Evolutionary conservation across 1,140 invertebrate genomes (phyloP), one percentile per base, ranked within the genome.

Genomic region (Dinothrombium tinctorium): DNA sequence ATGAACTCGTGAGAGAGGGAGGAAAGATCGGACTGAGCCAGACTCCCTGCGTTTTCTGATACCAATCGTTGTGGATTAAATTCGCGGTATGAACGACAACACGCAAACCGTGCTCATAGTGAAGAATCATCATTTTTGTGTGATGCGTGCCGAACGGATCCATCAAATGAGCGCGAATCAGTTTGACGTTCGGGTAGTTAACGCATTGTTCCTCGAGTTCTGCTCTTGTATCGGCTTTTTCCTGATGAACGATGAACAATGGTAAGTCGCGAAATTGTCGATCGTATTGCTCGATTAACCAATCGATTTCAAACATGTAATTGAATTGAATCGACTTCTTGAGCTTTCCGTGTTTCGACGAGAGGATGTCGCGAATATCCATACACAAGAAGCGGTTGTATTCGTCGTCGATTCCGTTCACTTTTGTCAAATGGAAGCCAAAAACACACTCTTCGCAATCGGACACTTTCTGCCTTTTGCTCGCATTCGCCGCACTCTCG

Each of bases 11-110:
- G 65, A 57, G 29, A 11, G 9, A 6, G 19, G 56, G 56, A 0
- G 73, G 71, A 53, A 83, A 73, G 17, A 66, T 55, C 1, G 80
- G 80, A 54, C 80, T 84, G 7, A 94, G 67, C 86, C 86, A 92
- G 31, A 82, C 59, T 0, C 82, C 83, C 63, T 95, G 87, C 11
- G 83, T 87, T 55, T 83, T 72, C 56, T 90, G 79, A 50, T 76
- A 67, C 87, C 87, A 95, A 61, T 96, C 87, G 42, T 74, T 70
- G 23, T 71, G 62, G 48, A 89, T 76, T 2, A 94, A 59, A 64
- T 96, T 96, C 0, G 84, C 83, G 0, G 87, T 94, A 2, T 78
- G 82, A 17, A 95, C 69, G 4, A 90, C 69, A 31, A 94, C 69
- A 40, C 84, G 62, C 25, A 90, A 57, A 2, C 76, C 78, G 9